Base-by-base conservation (phyloP, 2,113 vertebrate species). In the Baryphthengus martii region DNA sequence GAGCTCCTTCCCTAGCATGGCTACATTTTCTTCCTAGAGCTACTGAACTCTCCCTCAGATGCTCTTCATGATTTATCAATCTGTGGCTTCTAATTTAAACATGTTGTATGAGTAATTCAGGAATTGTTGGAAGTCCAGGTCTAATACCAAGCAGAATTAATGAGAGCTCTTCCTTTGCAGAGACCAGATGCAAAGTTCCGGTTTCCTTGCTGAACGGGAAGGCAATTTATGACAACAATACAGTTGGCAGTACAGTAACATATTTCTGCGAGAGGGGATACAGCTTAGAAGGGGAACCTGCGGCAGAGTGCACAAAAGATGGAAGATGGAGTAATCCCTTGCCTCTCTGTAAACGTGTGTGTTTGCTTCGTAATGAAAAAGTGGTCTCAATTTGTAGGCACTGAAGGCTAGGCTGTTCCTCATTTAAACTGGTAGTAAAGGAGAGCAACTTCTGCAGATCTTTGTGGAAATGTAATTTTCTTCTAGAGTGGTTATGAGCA, bases 291-390 rank as follows among this genome's bases (percentile, higher is more conserved):
- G 99, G 99, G 40, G 97, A 98, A 3, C 59, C 97, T 9, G 68
- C 97, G 50, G 98, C 98, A 61, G 96, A 98, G 74, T 99, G 99
- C 89, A 98, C 98, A 68, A 98, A 96, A 80, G 97, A 98, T 47
- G 98, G 97, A 91, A 97, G 96, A 66, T 99, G 99, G 99, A 99
- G 98, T 94, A 98, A 98, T 77, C 85, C 98, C 6, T 95, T 97
- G 77, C 99, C 99, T 87, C 89, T 98, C 71, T 99, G 99, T 98
- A 98, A 98, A 98, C 97, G 99, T 99, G 98, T 98, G 99, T 97
- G 96, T 96, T 97, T 81, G 82, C 37, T 96, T 92, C 72, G 62
- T 85, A 90, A 88, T 78, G 74, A 49, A 74, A 67, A 73, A 70
- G n/a, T 83, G 47, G 28, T 61, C 47, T 85, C 59, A 21, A 17